Base-by-base conservation (phyloP, 37 sponge, comb jelly and placozoan genomes). In the Hexactinellida sp. region DNA sequence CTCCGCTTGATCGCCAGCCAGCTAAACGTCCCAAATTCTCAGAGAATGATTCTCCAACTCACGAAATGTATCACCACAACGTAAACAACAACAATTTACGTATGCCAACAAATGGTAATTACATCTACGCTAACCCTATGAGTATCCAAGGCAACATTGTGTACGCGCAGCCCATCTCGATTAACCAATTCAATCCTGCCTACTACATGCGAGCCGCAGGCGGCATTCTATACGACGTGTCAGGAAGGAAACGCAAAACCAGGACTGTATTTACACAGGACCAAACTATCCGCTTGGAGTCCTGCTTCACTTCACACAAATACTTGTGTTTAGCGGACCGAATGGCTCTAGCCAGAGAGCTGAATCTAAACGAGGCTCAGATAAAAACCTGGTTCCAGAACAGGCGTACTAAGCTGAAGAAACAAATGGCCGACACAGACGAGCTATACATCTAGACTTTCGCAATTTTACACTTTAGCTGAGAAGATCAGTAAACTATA, bases 311-410 rank as follows among this genome's bases (percentile, higher is more conserved):
- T 63, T 63, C 76, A 10, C 76, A 63, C 76, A 63, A 63, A n/a
- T 63, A 63, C 34, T n/a, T 63, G 21, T 63, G 76, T 63, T n/a
- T 63, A 25, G 76, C 76, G 3, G 76, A 63, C 76, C 21, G 76
- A 32, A 23, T 63, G 32, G 3, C 76, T n/a, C 30, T 63, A 7
- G 76, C 76, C 3, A 10, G 76, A n/a, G 76, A 63, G 13, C 76
- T 63, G 3, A 63, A 28, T n/a, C 76, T 63, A 23, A 63, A 63
- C 34, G 76, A 63, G 30, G 76, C 76, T 28, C 76, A 63, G 34
- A 63, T 63, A 10, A 63, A 63, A 63, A 63, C 76, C 13, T 63
- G 76, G 76, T 63, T 63, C 34, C 76, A 63, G 76, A 63, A 63
- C 76, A 63, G 76, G 13, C 21, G 76, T 10, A 63, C 76, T 7